Evolutionary conservation across 1,140 invertebrate species (phyloP).

Genomic region (Arion vulgaris): DNA sequence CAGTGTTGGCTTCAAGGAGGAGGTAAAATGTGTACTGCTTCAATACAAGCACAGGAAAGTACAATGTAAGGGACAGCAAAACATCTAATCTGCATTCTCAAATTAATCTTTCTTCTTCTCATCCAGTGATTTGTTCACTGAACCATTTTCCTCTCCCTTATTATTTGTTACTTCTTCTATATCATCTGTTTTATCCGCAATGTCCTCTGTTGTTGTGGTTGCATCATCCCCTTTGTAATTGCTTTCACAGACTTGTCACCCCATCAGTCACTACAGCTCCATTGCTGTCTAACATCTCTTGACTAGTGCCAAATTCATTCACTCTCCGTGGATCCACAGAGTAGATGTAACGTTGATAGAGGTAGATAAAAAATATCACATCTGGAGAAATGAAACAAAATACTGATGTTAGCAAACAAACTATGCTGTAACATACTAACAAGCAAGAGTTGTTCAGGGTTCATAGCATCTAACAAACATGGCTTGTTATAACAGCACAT

Average conservation of each 20-base stretch:
- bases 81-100: not conserved
- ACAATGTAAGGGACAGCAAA: not conserved
- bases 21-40: not conserved
- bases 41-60: not conserved
- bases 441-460: no score
- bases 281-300: constrained; percentile 71
- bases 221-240: constrained; percentile 23
- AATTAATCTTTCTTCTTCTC: constrained; percentile 25
- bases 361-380: constrained; percentile 98
- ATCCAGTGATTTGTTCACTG: constrained; percentile 6
- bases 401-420: no score
- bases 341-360: constrained; percentile 99
- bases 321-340: constrained; percentile 93
- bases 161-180: constrained; percentile 12
- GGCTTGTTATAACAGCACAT: no score
- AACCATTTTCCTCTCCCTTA: constrained; percentile 27
- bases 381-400: constrained; percentile 79
- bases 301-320: constrained; percentile 94
- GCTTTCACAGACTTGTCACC: constrained; percentile 48
- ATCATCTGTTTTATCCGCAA: constrained; percentile 24
- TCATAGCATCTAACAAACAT: no score
- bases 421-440: no score
- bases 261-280: constrained; percentile 24
- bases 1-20: not conserved
- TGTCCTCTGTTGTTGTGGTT: constrained; percentile 4